These are phyloP conservation scores for Nothoprocta perdicaria DNA, from an alignment of 2,113 vertebrate species.

Conservation along the genomic window DNA sequence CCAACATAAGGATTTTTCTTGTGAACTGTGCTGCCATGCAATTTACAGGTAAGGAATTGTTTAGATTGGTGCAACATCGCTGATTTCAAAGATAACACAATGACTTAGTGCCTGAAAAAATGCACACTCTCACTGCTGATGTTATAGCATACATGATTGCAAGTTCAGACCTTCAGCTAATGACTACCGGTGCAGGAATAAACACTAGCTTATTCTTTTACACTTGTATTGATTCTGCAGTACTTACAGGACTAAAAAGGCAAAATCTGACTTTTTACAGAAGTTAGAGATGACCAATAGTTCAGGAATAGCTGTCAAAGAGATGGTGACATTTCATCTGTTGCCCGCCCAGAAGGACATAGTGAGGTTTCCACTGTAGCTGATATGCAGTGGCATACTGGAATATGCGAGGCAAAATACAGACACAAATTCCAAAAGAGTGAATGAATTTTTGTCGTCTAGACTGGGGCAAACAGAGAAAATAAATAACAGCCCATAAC, in stretches of 20 bases:
- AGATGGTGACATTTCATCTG: background rate
- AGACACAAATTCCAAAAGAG: background rate
- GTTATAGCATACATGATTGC: background rate
- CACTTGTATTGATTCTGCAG: background rate
- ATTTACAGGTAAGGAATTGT: slow-evolving; percentile 19
- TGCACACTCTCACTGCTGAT: background rate
- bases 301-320: background rate
- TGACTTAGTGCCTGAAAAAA: background rate
- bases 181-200: background rate
- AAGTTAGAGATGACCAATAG: background rate
- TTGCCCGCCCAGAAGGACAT: background rate
- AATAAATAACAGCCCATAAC: background rate
- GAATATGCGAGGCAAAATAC: background rate
- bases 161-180: background rate
- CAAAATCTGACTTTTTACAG: background rate
- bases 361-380: background rate
- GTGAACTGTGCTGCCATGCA: background rate
- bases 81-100: background rate
- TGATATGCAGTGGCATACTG: accelerated
- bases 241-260: background rate
- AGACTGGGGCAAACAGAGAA: background rate
- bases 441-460: background rate
- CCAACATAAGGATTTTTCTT: background rate
- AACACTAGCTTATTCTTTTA: background rate
- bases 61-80: background rate